Conservation (phyloP, 2,113 vertebrate species). For the Melanocharis versteri region DNA sequence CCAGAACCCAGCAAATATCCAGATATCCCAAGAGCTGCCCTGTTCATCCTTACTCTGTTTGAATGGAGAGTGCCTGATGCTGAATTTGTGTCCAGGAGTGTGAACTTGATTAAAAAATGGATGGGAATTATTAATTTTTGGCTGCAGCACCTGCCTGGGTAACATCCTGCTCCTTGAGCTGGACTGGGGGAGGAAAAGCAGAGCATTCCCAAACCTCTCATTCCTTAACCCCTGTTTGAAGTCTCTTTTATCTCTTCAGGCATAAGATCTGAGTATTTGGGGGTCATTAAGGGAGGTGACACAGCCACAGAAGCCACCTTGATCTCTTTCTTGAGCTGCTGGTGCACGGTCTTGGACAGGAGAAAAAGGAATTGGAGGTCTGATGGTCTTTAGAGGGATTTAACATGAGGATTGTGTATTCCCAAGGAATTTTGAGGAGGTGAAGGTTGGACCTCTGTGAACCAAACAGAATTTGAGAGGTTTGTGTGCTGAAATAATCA, state of each 20-base stretch:
- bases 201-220: not conserved
- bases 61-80: not conserved
- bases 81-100: not conserved
- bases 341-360: not conserved
- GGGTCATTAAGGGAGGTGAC: not conserved
- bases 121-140: not conserved
- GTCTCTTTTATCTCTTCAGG: not conserved
- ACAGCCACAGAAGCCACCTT: fast-evolving
- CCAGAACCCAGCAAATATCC: not conserved
- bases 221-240: not conserved
- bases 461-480: not conserved
- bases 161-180: not conserved
- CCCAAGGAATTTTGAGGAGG: not conserved
- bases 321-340: not conserved
- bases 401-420: not conserved
- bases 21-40: not conserved
- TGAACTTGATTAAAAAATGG: not conserved
- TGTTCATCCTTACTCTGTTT: not conserved
- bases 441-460: fast-evolving
- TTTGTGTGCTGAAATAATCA: not conserved
- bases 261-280: not conserved
- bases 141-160: not conserved
- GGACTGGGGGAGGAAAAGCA: not conserved
- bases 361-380: not conserved
- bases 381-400: not conserved